Evolutionary conservation across 2,888 invertebrate genomes (phyloP).

Genomic region (Spilosoma lubricipeda): DNA sequence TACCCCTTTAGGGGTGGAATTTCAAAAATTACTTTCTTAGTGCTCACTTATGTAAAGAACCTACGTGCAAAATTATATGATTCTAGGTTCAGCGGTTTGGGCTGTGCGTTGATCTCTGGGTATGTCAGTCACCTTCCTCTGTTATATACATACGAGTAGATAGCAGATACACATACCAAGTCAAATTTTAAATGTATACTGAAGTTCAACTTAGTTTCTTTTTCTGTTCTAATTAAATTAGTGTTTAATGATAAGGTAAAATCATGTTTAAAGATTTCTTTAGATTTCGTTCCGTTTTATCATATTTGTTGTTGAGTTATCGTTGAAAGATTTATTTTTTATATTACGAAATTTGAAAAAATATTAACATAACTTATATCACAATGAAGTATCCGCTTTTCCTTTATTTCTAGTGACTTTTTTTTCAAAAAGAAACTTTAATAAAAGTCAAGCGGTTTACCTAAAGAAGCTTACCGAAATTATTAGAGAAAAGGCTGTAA

Average conservation of each 20-base stretch:
- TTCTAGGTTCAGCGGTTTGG: no score
- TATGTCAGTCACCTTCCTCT: no score
- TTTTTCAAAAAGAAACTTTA: constrained; percentile 14
- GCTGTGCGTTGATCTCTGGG: no score
- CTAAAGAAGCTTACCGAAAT: constrained; percentile 33
- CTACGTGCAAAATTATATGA: no score
- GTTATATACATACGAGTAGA: no score
- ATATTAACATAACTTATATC: not conserved
- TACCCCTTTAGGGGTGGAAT: no score
- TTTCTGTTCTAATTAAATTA: not conserved
- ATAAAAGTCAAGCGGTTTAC: constrained; percentile 29
- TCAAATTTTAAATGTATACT: not conserved
- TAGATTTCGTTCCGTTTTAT: not conserved
- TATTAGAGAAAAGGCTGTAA: constrained; percentile 31
- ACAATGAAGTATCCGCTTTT: not conserved
- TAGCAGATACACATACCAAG: constrained; percentile 3
- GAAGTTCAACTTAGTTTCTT: not conserved
- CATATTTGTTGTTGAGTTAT: not conserved
- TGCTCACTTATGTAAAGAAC: no score
- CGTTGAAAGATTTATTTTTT: not conserved
- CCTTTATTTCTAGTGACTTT: constrained; percentile 6
- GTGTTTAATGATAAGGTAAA: not conserved
- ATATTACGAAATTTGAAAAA: not conserved
- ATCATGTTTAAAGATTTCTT: not conserved
- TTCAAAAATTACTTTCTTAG: no score